Percentiles rank a stretch among this genome's conserved stretches.
phyloP scores from a whole-genome alignment of 2,888 invertebrate genomes.

The Malacosoma neustria region DNA sequence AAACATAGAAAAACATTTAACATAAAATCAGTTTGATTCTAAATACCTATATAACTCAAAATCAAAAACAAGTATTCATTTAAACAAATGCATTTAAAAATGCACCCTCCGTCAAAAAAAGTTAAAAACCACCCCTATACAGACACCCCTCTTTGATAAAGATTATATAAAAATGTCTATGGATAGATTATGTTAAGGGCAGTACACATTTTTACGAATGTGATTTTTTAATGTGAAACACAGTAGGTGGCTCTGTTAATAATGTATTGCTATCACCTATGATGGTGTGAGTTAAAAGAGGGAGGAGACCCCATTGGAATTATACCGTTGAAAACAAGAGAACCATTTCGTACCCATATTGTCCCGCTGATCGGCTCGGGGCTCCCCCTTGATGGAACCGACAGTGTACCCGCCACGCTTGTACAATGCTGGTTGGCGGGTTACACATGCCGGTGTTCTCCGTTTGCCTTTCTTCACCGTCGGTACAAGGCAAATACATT shows the following conservation, averaged over 20 bases:
- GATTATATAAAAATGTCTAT: not conserved
- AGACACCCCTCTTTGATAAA: not conserved
- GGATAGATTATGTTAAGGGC: not conserved
- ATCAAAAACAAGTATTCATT: not conserved
- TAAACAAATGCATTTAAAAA: not conserved
- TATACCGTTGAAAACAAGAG: no score
- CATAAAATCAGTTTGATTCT: no score
- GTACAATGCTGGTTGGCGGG: not conserved
- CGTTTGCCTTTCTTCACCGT: not conserved
- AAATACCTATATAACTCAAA: no score
- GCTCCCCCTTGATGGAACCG: not conserved
- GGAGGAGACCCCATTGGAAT: no score
- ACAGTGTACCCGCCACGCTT: not conserved
- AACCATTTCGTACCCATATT: no score
- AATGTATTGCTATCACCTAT: no score
- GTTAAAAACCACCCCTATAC: not conserved
- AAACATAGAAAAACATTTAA: no score
- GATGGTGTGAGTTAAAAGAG: no score
- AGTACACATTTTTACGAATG: not conserved
- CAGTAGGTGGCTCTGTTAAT: no score
- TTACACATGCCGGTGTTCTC: not conserved
- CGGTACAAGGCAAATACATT: not conserved
- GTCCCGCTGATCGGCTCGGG: not conserved
- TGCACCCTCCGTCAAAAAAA: not conserved
- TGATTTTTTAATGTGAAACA: no score